phyloP scores from a whole-genome alignment of 2,888 invertebrate genomes.

The Uropetala carovei region DNA sequence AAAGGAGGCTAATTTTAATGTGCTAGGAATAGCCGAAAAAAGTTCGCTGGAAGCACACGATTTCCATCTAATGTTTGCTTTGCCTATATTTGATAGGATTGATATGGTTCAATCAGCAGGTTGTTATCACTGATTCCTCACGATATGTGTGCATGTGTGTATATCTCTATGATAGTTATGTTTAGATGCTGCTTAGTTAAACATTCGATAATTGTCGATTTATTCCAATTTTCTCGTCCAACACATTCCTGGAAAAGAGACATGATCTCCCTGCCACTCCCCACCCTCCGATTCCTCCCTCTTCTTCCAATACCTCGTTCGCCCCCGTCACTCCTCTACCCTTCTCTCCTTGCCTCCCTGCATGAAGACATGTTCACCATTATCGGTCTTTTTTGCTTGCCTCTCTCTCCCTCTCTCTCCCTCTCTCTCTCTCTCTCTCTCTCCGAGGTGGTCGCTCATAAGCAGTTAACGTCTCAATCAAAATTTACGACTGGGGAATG shows the following conservation, averaged over 20 bases:
- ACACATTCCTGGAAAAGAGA: background rate
- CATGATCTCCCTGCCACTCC: background rate
- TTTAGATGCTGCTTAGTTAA: background rate
- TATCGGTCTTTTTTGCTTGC: constrained; percentile 22
- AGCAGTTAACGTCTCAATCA: constrained; percentile 61
- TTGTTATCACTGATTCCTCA: no score
- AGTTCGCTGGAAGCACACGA: no score
- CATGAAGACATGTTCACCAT: constrained; percentile 7
- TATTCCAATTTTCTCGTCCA: background rate
- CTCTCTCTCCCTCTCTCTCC: constrained; percentile 20
- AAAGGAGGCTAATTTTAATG: no score
- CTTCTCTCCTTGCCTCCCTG: background rate
- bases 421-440: no score
- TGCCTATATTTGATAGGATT: no score
- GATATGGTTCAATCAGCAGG: no score
- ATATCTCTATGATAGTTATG: background rate
- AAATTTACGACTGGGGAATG: constrained; percentile 52
- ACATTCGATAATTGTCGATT: background rate
- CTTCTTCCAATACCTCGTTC: background rate
- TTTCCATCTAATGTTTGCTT: no score
- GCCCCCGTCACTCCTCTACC: background rate
- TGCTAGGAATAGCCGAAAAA: no score
- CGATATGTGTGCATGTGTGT: no score
- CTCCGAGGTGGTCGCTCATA: constrained; percentile 60
- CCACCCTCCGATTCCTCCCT: background rate